These are phyloP conservation scores for Dorcus parallelipipedus DNA, from an alignment of 2,888 invertebrate genomes.

Conservation along the genomic window DNA sequence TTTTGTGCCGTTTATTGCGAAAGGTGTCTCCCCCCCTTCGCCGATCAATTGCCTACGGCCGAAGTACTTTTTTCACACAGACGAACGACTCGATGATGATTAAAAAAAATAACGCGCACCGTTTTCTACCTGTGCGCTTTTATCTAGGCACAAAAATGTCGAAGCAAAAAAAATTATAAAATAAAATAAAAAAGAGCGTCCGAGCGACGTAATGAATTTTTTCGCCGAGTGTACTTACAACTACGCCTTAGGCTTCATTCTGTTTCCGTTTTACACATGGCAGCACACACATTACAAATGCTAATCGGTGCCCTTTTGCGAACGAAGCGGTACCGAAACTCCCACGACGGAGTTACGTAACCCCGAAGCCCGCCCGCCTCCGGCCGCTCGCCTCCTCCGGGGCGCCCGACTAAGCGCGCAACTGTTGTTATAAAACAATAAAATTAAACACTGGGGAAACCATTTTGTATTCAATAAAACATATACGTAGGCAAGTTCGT, in stretches of 20 bases:
- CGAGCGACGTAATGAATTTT: slow-evolving; percentile 18
- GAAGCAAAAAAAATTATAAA: background rate
- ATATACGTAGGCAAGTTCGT: slow-evolving; percentile 11
- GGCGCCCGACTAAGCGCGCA: slow-evolving; percentile 29
- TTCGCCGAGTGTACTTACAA: slow-evolving; percentile 38
- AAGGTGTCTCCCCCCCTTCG: too few species aligned
- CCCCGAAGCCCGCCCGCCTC: slow-evolving; percentile 20
- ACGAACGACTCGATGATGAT: too few species aligned
- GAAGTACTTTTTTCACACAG: too few species aligned
- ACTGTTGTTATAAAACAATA: slow-evolving; percentile 44
- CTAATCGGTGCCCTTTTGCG: slow-evolving; percentile 33
- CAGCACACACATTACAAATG: slow-evolving; percentile 47
- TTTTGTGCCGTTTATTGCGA: too few species aligned
- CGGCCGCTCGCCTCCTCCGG: background rate
- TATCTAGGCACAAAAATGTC: background rate
- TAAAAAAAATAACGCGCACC: too few species aligned
- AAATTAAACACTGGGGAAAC: slow-evolving; percentile 35
- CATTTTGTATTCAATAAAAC: slow-evolving; percentile 40
- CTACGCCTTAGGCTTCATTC: slow-evolving; percentile 46
- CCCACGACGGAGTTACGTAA: slow-evolving; percentile 30
- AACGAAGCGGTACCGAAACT: slow-evolving; percentile 40
- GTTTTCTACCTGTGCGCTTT: background rate
- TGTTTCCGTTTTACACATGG: slow-evolving; percentile 51
- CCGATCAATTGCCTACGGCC: too few species aligned
- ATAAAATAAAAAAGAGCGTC: background rate